A percentile compares a stretch with the other conserved stretches of the same genome.
Evolutionary conservation across 2,113 vertebrate species (phyloP).

Genomic region (Carassius carassius): DNA sequence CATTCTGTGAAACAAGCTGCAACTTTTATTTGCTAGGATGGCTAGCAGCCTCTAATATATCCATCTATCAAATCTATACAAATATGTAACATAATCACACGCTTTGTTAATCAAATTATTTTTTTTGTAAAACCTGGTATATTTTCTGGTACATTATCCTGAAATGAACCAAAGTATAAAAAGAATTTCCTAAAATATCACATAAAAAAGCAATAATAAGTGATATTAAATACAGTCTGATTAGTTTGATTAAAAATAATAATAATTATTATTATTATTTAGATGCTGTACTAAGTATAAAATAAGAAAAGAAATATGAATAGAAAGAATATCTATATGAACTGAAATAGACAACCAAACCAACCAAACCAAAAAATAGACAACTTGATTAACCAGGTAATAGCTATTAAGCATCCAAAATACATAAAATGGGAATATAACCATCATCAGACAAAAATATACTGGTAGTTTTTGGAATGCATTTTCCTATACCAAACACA

Average conservation of each 20-base stretch:
- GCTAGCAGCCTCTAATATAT: conserved; percentile 33
- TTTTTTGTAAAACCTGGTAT: conserved; percentile 59
- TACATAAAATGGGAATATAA: conserved; percentile 38
- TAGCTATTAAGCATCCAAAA: conserved; percentile 59
- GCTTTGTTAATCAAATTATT: conserved; percentile 62
- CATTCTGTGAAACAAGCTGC: conserved; percentile 54
- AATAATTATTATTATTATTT: not conserved
- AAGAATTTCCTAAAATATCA: conserved; percentile 60
- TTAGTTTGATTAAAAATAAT: conserved; percentile 42
- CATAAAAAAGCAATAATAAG: conserved; percentile 62
- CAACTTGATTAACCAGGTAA: conserved; percentile 54
- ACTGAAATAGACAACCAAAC: no score
- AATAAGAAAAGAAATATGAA: conserved; percentile 56
- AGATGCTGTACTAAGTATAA: conserved; percentile 53
- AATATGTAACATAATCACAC: conserved; percentile 51
- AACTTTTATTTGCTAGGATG: conserved; percentile 45
- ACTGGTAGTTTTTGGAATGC: conserved; percentile 58
- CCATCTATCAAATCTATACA: conserved; percentile 61
- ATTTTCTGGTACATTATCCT: conserved; percentile 58
- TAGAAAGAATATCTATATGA: conserved; percentile 37
- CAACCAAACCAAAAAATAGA: not conserved
- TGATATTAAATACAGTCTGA: conserved; percentile 51
- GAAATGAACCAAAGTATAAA: conserved; percentile 61
- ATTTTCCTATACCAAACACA: conserved; percentile 73
- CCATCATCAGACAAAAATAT: conserved; percentile 48